A percentile compares a stretch with the other conserved stretches of the same genome.
These are phyloP conservation scores for Incurvaria masculella DNA, from an alignment of 2,888 invertebrate genomes.

Conservation along the genomic window DNA sequence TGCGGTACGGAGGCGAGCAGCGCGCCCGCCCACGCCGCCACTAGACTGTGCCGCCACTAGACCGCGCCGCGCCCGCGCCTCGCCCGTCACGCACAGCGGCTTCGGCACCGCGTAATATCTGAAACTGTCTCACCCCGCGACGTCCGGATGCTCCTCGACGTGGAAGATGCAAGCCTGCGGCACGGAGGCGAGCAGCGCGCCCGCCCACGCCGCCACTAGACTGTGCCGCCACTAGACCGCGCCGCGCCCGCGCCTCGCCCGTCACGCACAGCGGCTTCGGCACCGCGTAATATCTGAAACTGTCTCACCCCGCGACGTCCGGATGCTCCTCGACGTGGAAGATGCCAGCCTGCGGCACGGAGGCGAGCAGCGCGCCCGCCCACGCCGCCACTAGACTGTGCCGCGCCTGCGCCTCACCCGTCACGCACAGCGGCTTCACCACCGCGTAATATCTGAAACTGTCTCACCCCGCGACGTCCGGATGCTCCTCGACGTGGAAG, in stretches of 20 bases:
- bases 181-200: slow-evolving; percentile 74
- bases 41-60: slow-evolving; percentile 62
- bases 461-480: slow-evolving; percentile 72
- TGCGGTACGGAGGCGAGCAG: slow-evolving; percentile 82
- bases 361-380: slow-evolving; percentile 75
- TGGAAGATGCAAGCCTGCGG: slow-evolving; percentile 93
- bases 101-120: slow-evolving; percentile 85
- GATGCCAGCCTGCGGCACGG: slow-evolving; percentile 85
- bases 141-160: slow-evolving; percentile 77
- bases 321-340: slow-evolving; percentile 89
- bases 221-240: slow-evolving; percentile 52
- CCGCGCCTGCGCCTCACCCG: slow-evolving; percentile 72
- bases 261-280: slow-evolving; percentile 74
- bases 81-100: slow-evolving; percentile 74
- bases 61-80: slow-evolving; percentile 65
- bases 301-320: slow-evolving; percentile 64
- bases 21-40: slow-evolving; percentile 76
- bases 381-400: slow-evolving; percentile 78
- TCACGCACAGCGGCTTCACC: slow-evolving; percentile 72
- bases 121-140: slow-evolving; percentile 72
- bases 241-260: slow-evolving; percentile 71
- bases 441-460: slow-evolving; percentile 82
- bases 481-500: slow-evolving; percentile 85
- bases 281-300: slow-evolving; percentile 86
- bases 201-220: slow-evolving; percentile 77